Percentiles rank a stretch among this genome's conserved stretches.
These are phyloP conservation scores for Drosophila baimaii DNA, from an alignment of 1,140 invertebrate genomes.

Conservation along the genomic window DNA sequence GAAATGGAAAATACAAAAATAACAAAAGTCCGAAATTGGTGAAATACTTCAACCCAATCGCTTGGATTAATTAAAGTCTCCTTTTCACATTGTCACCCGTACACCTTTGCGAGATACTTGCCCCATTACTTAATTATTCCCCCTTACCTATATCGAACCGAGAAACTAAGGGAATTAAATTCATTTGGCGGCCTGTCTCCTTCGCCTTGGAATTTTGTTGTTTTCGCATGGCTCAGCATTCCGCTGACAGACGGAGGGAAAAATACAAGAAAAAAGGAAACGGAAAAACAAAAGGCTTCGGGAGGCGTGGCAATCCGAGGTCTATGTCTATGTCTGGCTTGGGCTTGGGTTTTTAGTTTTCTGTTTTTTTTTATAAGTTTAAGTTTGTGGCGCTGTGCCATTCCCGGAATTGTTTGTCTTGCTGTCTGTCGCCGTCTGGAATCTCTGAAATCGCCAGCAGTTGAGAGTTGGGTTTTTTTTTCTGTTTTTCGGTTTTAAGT, in stretches of 20 bases:
- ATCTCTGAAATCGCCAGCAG: constrained; percentile 27
- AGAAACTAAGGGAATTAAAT: constrained; percentile 32
- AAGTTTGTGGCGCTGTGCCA: constrained; percentile 52
- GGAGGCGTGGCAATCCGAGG: constrained; percentile 29
- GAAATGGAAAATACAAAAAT: background rate
- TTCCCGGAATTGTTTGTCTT: constrained; percentile 75
- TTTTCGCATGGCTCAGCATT: constrained; percentile 55
- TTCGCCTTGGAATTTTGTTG: constrained; percentile 42
- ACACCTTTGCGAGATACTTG: background rate
- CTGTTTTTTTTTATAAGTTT: constrained; percentile 21
- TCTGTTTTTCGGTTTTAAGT: background rate
- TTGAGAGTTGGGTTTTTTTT: constrained; percentile 15
- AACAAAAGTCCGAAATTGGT: constrained; percentile 1
- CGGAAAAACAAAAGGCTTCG: constrained; percentile 11
- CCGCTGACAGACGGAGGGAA: constrained; percentile 31
- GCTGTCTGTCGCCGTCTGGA: constrained; percentile 57
- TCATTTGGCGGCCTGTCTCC: constrained; percentile 32
- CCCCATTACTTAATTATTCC: constrained; percentile 42
- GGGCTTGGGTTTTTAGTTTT: background rate
- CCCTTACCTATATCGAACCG: constrained; percentile 31
- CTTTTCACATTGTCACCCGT: background rate
- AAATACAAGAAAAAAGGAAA: constrained; percentile 4
- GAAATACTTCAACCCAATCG: background rate
- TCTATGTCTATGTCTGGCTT: constrained; percentile 62
- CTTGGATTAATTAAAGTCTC: constrained; percentile 30